Conservation (phyloP, 2,113 vertebrate genomes). For the Antigone vipio region DNA sequence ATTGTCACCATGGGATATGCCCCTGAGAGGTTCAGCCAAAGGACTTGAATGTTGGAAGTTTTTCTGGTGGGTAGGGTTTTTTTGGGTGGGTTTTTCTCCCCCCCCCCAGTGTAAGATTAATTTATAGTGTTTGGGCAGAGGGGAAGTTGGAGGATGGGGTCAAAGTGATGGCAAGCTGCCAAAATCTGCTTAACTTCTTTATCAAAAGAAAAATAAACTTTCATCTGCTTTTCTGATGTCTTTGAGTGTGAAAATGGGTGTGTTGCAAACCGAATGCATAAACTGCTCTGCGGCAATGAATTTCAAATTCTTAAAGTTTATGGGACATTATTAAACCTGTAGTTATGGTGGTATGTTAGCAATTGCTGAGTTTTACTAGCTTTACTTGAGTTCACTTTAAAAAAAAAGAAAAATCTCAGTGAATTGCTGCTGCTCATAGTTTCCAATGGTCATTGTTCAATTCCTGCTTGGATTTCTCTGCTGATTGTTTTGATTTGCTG, state of each 20-base stretch:
- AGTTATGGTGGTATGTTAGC: slow-evolving; percentile 27
- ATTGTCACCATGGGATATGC: slow-evolving; percentile 31
- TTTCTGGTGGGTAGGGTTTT: not conserved
- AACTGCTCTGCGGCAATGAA: not conserved
- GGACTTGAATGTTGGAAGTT: slow-evolving; percentile 39
- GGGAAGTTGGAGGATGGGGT: slow-evolving; percentile 12
- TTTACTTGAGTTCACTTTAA: slow-evolving; percentile 16
- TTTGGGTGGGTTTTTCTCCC: too few species aligned
- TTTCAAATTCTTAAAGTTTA: slow-evolving; percentile 12
- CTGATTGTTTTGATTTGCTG: slow-evolving; percentile 31
- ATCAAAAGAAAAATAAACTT: slow-evolving; percentile 61
- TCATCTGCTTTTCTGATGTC: slow-evolving; percentile 50
- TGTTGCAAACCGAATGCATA: not conserved
- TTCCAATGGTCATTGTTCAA: slow-evolving; percentile 10
- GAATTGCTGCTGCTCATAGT: not conserved
- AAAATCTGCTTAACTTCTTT: slow-evolving; percentile 45
- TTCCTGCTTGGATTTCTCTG: slow-evolving; percentile 15
- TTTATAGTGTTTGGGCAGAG: slow-evolving; percentile 23
- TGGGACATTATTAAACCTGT: slow-evolving; percentile 10
- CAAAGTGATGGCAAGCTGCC: slow-evolving; percentile 37
- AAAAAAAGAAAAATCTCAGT: not conserved
- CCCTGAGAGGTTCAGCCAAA: slow-evolving; percentile 66
- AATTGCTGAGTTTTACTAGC: slow-evolving; percentile 35
- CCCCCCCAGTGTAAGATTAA: slow-evolving; percentile 41
- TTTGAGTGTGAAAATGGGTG: slow-evolving; percentile 50